Conservation (phyloP, 2,797 vertebrate genomes). For the Leontopithecus rosalia region DNA sequence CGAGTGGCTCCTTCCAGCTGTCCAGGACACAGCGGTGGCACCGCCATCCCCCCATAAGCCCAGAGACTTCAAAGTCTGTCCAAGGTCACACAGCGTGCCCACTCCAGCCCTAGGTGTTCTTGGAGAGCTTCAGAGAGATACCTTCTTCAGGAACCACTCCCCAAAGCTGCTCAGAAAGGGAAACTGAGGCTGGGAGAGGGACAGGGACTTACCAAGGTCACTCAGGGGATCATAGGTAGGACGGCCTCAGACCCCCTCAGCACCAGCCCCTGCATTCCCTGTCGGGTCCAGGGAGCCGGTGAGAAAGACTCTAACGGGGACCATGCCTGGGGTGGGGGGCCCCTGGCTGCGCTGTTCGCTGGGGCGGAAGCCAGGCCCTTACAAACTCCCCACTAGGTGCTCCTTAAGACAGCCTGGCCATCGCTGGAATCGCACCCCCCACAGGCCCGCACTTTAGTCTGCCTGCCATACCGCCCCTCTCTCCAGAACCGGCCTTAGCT, state of each 20-base stretch:
- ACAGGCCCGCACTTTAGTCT: neutral
- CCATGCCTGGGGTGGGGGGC: neutral
- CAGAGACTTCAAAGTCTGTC: constrained; percentile 17
- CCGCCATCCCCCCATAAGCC: neutral
- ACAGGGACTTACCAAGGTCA: constrained; percentile 56
- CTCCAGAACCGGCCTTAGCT: neutral
- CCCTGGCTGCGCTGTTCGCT: neutral
- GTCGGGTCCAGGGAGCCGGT: neutral
- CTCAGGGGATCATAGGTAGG: neutral
- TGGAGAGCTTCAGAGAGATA: neutral
- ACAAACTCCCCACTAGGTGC: neutral
- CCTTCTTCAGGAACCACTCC: neutral
- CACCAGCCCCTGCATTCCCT: neutral
- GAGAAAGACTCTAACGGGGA: neutral
- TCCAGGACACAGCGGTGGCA: neutral
- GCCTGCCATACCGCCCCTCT: neutral
- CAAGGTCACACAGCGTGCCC: constrained; percentile 25
- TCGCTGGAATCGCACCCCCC: neutral
- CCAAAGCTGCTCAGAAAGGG: neutral
- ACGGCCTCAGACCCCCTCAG: neutral
- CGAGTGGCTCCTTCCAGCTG: neutral
- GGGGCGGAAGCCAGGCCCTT: neutral
- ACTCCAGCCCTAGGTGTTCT: neutral
- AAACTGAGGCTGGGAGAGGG: neutral
- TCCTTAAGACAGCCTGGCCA: neutral